Base-by-base conservation (phyloP, 2,797 vertebrate genomes). In the Diplodus puntazzo region DNA sequence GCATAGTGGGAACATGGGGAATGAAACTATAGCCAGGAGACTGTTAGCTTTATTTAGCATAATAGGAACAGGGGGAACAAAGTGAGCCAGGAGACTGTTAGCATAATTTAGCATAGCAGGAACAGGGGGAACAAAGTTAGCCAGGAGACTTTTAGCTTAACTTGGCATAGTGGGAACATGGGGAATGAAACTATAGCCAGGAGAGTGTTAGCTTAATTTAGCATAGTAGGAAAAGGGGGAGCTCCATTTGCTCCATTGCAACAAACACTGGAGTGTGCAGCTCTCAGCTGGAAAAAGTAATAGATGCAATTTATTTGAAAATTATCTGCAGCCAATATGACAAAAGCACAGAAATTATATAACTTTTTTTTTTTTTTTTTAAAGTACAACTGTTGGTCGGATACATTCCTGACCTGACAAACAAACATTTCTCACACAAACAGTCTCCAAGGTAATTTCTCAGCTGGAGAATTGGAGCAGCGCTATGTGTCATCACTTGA, bases 401-500 rank as follows among this genome's bases (percentile, higher is more conserved):
- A 75, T 60, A 13, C 43, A 73, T n/a, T 1, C 11, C 34, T 59
- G 67, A 65, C 25, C 65, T 20, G 60, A 62, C 52, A 17, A 39
- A 27, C 11, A 9, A 18, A 85, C 46, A 27, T 70, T 1, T 46
- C 60, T 83, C 63, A 39, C 62, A 57, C 49, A 63, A 66, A 60
- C 70, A 64, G 43, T 13, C 62, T 69, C 48, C 48, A 30, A 73
- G 70, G 69, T 66, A 10, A 69, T 82, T 78, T 79, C 46, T 87
- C 54, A 75, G 52, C 79, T n/a, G 70, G 17, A 59, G 73, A 58
- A 73, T 34, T 4, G 12, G 53, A 82, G 67, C 53, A 2, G 1
- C 34, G 69, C 69, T 20, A 11, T 71, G 69, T 68, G 69, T 55
- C 82, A 75, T 85, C 66, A 70, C 58, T 69, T 23, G 30, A 73